phyloP scores from a whole-genome alignment of 1,140 invertebrate genomes.

The Pteromalus puparum region DNA sequence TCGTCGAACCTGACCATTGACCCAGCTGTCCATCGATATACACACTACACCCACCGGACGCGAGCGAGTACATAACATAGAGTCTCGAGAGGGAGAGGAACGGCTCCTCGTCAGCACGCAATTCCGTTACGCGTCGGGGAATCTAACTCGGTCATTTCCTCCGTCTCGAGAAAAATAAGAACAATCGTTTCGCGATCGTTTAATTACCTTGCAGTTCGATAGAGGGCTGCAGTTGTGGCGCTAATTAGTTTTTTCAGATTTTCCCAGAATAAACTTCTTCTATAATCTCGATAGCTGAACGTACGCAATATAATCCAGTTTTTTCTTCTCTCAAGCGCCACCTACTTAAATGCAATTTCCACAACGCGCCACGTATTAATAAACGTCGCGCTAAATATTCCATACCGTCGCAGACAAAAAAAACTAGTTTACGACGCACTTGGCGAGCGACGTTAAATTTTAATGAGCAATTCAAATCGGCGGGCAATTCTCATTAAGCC shows the following conservation, averaged over 20 bases:
- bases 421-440: neutral
- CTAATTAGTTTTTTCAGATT: too few relatives aligned
- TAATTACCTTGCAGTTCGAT: too few relatives aligned
- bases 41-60: conserved; percentile 29
- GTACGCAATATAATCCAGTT: too few relatives aligned
- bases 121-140: conserved; percentile 45
- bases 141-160: conserved; percentile 48
- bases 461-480: conserved; percentile 35
- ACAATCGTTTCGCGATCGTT: neutral
- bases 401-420: neutral
- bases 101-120: neutral
- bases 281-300: too few relatives aligned
- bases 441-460: conserved; percentile 14
- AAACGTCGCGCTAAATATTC: conserved; percentile 2
- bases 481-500: conserved; percentile 31
- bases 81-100: neutral
- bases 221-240: too few relatives aligned
- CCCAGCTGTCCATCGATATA: conserved; percentile 11
- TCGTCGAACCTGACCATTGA: conserved; percentile 49
- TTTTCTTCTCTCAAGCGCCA: too few relatives aligned
- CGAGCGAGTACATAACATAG: neutral
- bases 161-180: conserved; percentile 12
- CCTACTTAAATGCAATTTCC: too few relatives aligned
- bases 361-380: neutral
- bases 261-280: too few relatives aligned